Evolutionary conservation across 2,797 vertebrate genomes (phyloP), one percentile per base, ranked within the genome.

Genomic region (Rhinogobio ventralis): DNA sequence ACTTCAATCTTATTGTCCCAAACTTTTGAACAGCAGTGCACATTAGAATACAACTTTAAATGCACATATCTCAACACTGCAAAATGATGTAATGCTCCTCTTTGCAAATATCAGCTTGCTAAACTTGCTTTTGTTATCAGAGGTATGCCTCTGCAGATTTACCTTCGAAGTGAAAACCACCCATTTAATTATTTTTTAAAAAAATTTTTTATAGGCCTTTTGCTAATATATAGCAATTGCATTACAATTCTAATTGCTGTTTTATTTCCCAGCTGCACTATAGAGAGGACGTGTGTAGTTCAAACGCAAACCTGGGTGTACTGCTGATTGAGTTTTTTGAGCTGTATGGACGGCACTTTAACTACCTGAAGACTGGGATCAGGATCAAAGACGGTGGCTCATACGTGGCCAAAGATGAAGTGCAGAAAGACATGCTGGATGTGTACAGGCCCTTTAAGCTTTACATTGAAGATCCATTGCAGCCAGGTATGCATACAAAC

Each of bases 281-380:
- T 89, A 96, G 98, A 91, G 96, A 98, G 89, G 98, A 99, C 74
- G 97, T 96, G 83, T 96, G 96, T 92, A 96, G 95, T 89, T 96
- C 96, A 85, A 97, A 95, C 92, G 96, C 97, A 92, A 99, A 99
- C 95, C 96, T 98, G 66, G 98, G 98, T 51, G 98, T 99, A 89
- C 96, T 99, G 91, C 96, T 99, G 90, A 99, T 99, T 87, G 98
- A 99, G 88, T 99, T 99, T 95, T 99, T 99, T 87, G 98, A 99
- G 93, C 96, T 99, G 73, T 99, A 99, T 69, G 98, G 98, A 79
- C 97, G 98, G 85, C 95, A 99, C 91, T 99, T 99, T 93, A 99
- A 99, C 94, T 99, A 99, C 92, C 93, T 99, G 94, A 99, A 99
- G 93, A 99, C 98, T 0, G 98, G 98, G 85, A 99, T 99, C 92